Conservation (phyloP, 1,140 invertebrate genomes). For the Drosophila nannoptera region DNA sequence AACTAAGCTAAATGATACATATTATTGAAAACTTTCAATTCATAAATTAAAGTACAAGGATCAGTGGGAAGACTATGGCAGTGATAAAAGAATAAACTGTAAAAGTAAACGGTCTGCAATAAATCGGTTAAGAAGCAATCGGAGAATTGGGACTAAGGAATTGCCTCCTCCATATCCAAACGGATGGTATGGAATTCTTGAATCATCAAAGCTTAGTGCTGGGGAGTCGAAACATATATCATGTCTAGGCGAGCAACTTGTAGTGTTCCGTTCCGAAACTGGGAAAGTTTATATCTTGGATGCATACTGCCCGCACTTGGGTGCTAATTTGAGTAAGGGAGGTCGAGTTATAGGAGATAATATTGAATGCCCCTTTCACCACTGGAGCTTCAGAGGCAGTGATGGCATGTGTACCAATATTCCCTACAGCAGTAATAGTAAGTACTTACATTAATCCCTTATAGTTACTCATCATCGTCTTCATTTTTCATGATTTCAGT, state of each 20-base stretch:
- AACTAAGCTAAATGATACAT: no score
- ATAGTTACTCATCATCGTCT: background rate
- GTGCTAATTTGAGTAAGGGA: conserved; percentile 90
- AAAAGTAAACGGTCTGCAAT: conserved; percentile 45
- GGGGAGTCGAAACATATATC: conserved; percentile 84
- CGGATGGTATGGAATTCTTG: conserved; percentile 91
- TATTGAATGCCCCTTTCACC: conserved; percentile 93
- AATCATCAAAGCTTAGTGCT: conserved; percentile 83
- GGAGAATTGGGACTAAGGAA: conserved; percentile 79
- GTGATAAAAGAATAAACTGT: conserved; percentile 2
- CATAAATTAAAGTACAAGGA: conserved; percentile 18
- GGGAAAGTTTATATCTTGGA: conserved; percentile 86
- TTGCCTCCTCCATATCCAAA: conserved; percentile 92
- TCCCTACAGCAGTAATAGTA: conserved; percentile 81
- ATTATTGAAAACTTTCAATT: background rate
- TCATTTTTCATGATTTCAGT: conserved; percentile 30
- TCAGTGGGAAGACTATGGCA: conserved; percentile 2
- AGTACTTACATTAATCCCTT: conserved; percentile 2
- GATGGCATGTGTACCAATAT: conserved; percentile 87
- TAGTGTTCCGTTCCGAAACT: conserved; percentile 84
- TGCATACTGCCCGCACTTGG: conserved; percentile 94
- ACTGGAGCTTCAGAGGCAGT: conserved; percentile 87
- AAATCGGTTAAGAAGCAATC: conserved; percentile 54
- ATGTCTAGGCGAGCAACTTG: conserved; percentile 88
- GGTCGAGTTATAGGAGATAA: conserved; percentile 87